Base-by-base conservation (phyloP, 2,113 vertebrate genomes). In the Deroptyus accipitrinus region DNA sequence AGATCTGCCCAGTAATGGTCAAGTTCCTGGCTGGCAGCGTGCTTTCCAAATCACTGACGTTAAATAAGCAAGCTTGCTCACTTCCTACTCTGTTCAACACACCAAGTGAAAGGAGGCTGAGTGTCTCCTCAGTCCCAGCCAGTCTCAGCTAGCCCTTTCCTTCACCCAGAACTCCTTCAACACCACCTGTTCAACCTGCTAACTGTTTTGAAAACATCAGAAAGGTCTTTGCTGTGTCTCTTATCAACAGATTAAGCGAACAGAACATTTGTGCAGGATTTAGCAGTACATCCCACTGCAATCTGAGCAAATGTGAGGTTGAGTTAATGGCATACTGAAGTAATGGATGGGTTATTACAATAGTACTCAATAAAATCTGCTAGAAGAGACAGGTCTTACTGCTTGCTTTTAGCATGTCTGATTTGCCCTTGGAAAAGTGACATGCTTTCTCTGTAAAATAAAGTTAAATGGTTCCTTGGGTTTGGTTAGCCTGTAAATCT, bases 121-220 rank as follows among this genome's bases (percentile, higher is more conserved):
- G 42, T 64, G 77, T 72, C 69, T 76, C 18, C 69, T 94, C 48
- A 64, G 66, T 15, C 41, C 49, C 77, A 93, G 77, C 80, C 64
- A 90, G 91, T 46, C 88, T 86, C 72, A 76, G 11, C 92, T 54
- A 41, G 96, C 91, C 35, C 67, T 67, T 82, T 80, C 67, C 78
- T 95, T 94, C 77, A 69, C 79, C 79, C 25, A 24, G 92, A 94
- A 78, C 94, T 89, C 90, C 77, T 88, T 95, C 75, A 86, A 19
- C 10, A 19, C 81, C 92, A 96, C 77, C 95, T 95, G 95, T 68
- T 93, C 93, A 73, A 75, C 86, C 92, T 93, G 57, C 67, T 78
- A 30, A 17, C 0, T 97, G 94, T 97, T 97, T 96, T 97, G 96
- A 86, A 97, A 97, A 97, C 92, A 97, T n/a, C n/a, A 67, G 72